Evolutionary conservation across 2,888 invertebrate species (phyloP).

Genomic region (Cyaniris semiargus): DNA sequence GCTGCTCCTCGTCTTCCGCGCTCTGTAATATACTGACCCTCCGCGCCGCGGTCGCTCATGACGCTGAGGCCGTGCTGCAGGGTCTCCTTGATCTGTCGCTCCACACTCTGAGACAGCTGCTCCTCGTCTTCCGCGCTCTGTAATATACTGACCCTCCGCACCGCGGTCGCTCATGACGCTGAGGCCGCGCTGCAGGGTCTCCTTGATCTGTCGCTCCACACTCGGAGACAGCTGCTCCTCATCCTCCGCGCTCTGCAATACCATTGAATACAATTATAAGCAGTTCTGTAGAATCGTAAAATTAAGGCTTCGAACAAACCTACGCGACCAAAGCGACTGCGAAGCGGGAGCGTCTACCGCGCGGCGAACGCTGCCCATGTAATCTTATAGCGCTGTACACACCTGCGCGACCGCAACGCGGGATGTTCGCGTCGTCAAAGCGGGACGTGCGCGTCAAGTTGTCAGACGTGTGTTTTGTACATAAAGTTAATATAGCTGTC

Average conservation of each 20-base stretch:
- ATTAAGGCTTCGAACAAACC: no score
- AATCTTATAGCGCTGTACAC: no score
- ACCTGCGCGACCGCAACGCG: no score
- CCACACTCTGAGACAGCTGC: slow-evolving; percentile 54
- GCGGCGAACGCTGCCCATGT: no score
- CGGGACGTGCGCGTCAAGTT: no score
- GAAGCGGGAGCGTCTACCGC: no score
- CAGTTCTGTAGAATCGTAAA: background rate
- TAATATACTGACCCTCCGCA: slow-evolving; percentile 49
- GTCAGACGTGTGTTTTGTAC: no score
- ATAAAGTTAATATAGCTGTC: no score
- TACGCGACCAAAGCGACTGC: no score
- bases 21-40: slow-evolving; percentile 48
- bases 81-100: slow-evolving; percentile 71
- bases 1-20: slow-evolving; percentile 40
- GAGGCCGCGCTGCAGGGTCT: slow-evolving; percentile 67
- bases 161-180: slow-evolving; percentile 56
- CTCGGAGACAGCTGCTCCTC: slow-evolving; percentile 51
- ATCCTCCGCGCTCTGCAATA: slow-evolving; percentile 41
- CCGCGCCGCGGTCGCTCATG: slow-evolving; percentile 55
- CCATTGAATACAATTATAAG: background rate
- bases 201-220: slow-evolving; percentile 69
- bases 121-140: slow-evolving; percentile 45
- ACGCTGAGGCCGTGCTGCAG: slow-evolving; percentile 64
- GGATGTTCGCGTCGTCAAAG: no score